Evolutionary conservation across 2,797 vertebrate species (phyloP).

Genomic region (Distichodus sexfasciatus): DNA sequence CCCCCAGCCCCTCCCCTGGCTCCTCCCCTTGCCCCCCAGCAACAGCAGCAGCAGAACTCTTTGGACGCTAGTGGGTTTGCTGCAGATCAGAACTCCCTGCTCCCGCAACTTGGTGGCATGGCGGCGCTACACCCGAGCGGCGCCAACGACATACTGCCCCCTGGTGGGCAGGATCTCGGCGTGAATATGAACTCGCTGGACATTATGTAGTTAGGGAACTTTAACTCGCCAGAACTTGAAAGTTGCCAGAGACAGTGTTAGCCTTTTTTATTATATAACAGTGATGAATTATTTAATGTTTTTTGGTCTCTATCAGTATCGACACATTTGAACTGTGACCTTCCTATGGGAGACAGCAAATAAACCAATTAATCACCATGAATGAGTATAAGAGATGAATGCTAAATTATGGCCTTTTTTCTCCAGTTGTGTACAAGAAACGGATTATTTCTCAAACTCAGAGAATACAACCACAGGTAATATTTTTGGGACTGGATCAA

Average conservation of each 20-base stretch:
- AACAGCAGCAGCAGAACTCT: slow-evolving; percentile 82
- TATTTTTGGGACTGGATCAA: slow-evolving; percentile 67
- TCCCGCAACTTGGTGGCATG: slow-evolving; percentile 94
- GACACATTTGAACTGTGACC: slow-evolving; percentile 76
- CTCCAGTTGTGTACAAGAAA: slow-evolving; percentile 74
- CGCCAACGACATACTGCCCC: slow-evolving; percentile 81
- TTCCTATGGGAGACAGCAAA: slow-evolving; percentile 84
- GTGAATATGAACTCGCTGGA: slow-evolving; percentile 92
- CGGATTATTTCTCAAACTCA: slow-evolving; percentile 56
- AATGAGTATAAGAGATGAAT: slow-evolving; percentile 72
- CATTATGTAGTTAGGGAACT: slow-evolving; percentile 85
- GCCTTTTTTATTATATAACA: slow-evolving; percentile 60
- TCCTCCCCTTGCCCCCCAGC: slow-evolving; percentile 50
- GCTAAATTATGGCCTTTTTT: slow-evolving; percentile 75
- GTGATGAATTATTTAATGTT: slow-evolving; percentile 91
- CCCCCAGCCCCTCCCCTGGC: slow-evolving; percentile 60
- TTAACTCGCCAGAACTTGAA: too few relatives aligned
- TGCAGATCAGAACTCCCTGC: slow-evolving; percentile 89
- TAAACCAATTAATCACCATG: slow-evolving; percentile 72
- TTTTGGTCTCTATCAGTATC: slow-evolving; percentile 75
- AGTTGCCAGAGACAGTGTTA: slow-evolving; percentile 75
- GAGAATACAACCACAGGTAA: slow-evolving; percentile 67
- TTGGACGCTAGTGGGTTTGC: slow-evolving; percentile 93
- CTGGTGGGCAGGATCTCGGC: slow-evolving; percentile 84
- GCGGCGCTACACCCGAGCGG: slow-evolving; percentile 87